Evolutionary conservation across 2,797 vertebrate genomes (phyloP).

Genomic region (Odontamblyopus lacepedii): DNA sequence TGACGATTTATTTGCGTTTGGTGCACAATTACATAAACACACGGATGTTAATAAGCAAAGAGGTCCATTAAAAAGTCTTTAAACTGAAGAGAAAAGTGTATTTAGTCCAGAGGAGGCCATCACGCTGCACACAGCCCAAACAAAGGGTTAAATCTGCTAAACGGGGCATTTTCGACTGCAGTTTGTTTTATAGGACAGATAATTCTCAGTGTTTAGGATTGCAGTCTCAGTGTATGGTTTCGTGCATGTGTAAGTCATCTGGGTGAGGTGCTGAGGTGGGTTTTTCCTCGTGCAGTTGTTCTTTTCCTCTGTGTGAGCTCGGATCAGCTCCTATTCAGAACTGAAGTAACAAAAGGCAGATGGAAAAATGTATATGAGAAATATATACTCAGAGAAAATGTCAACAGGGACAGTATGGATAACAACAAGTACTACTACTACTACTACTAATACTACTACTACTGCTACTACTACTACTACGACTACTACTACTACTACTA

Average conservation of each 20-base stretch:
- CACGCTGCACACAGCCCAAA: too few species aligned
- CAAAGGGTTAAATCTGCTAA: too few species aligned
- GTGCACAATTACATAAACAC: too few species aligned
- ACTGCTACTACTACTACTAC: not conserved
- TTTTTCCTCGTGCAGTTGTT: constrained; percentile 7
- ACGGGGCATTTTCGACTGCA: too few species aligned
- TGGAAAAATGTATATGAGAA: not conserved
- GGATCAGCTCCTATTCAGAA: not conserved
- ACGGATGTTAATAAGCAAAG: too few species aligned
- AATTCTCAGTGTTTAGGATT: not conserved
- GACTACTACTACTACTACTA: too few species aligned
- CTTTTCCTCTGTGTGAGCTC: constrained; percentile 9
- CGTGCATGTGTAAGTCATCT: constrained; percentile 7
- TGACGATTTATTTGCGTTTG: too few species aligned
- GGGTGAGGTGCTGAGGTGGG: not conserved
- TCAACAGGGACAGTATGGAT: not conserved
- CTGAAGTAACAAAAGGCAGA: constrained; percentile 9
- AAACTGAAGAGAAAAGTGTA: too few species aligned
- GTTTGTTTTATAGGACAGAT: too few species aligned
- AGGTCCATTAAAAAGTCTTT: too few species aligned
- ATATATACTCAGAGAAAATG: not conserved
- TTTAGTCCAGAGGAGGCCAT: too few species aligned
- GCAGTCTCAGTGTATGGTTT: not conserved
- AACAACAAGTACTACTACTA: not conserved
- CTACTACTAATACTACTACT: not conserved